phyloP scores from a whole-genome alignment of 2,888 invertebrate genomes.

The Ecdyonurus torrentis region DNA sequence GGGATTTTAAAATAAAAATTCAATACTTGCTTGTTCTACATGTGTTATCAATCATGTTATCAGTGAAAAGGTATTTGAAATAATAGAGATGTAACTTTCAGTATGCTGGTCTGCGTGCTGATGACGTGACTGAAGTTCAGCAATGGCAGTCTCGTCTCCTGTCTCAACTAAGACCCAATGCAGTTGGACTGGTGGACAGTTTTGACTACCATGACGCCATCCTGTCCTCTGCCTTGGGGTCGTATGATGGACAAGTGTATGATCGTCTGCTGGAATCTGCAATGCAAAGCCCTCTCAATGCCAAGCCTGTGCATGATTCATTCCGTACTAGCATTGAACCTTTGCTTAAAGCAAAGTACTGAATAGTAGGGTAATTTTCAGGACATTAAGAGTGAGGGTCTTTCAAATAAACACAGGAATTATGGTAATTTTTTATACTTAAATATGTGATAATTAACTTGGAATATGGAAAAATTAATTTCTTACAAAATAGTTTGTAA shows the following conservation, averaged over 20 bases:
- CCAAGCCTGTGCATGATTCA: constrained; percentile 43
- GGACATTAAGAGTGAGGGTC: too few species aligned
- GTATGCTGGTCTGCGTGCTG: constrained; percentile 41
- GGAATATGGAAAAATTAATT: too few species aligned
- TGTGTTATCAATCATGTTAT: too few species aligned
- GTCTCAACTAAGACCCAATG: constrained; percentile 60
- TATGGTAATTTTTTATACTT: too few species aligned
- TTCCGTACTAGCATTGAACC: background rate
- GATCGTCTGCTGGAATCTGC: constrained; percentile 64
- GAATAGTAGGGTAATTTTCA: too few species aligned
- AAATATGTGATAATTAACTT: too few species aligned
- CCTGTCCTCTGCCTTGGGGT: constrained; percentile 56
- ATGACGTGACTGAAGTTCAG: constrained; percentile 35
- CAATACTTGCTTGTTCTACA: too few species aligned
- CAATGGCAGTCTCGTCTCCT: constrained; percentile 52
- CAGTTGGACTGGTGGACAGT: constrained; percentile 78
- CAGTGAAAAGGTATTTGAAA: too few species aligned
- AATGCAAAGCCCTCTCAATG: constrained; percentile 64
- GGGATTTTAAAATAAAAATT: too few species aligned
- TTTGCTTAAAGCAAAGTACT: background rate
- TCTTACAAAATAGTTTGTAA: too few species aligned
- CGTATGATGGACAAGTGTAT: constrained; percentile 73
- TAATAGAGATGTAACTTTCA: too few species aligned
- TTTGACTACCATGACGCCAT: constrained; percentile 73
- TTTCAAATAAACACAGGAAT: too few species aligned